Evolutionary conservation across 2,113 vertebrate genomes (phyloP), one percentile per base, ranked within the genome.

Genomic region (Prunella fulvescens): DNA sequence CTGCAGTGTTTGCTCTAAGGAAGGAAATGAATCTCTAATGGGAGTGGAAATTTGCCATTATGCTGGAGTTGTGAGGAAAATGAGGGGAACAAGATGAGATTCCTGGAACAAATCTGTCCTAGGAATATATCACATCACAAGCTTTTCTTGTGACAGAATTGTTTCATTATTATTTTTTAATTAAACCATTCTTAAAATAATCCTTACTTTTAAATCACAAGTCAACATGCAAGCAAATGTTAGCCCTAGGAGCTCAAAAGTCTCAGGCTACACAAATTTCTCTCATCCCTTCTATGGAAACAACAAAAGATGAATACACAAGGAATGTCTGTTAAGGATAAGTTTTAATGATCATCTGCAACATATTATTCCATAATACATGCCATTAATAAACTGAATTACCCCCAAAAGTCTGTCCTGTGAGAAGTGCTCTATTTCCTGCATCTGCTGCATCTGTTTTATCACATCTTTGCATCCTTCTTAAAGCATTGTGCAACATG

Each of bases 271-370:
- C 60, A 73, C 39, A 85, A 93, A 58, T 93, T 93, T 96, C 81
- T 96, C 69, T 92, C 84, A 93, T 90, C 84, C 31, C 53, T 88
- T 70, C 81, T 77, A 81, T 86, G 84, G 84, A 96, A 96, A 96
- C 51, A 97, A 93, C 90, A 97, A 78, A 95, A 95, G 93, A 96
- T 64, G 66, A 93, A 96, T 90, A 62, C 82, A 93, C 20, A 88
- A 95, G 89, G 89, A 97, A 94, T 95, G 82, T 94, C 95, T 97
- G 97, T 86, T 96, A 91, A 96, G 92, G 91, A 93, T 96, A 95
- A 95, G 44, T 88, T 96, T 96, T 89, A 97, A 97, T 96, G 95
- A 94, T 96, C 95, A 93, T 97, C 97, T 97, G 97, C 89, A 97
- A 95, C 89, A 95, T 95, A 92, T 97, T 97, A 96, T 93, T 97